Conservation (phyloP, 2,888 invertebrate genomes). For the Cheilosia pagana region DNA sequence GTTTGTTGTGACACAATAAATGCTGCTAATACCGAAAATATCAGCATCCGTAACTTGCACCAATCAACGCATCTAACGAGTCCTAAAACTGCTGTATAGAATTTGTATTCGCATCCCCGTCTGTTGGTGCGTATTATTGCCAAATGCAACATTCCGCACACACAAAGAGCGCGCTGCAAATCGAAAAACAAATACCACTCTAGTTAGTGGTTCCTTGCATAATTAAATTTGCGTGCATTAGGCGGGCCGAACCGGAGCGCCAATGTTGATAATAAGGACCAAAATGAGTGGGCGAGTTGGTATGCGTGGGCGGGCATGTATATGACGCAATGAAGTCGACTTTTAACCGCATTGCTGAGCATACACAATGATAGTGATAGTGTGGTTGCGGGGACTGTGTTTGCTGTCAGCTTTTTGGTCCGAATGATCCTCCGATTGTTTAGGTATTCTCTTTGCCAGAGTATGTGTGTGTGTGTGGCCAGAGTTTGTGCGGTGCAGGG, state of each 20-base stretch:
- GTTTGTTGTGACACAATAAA: conserved; percentile 54
- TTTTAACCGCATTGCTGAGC: conserved; percentile 53
- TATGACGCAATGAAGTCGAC: conserved; percentile 53
- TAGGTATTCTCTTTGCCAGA: conserved; percentile 58
- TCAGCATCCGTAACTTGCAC: conserved; percentile 35
- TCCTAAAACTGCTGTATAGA: conserved; percentile 29
- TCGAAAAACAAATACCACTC: conserved; percentile 75
- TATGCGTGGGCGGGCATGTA: neutral
- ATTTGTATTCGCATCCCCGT: conserved; percentile 10
- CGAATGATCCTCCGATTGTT: conserved; percentile 67
- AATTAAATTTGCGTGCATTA: conserved; percentile 74
- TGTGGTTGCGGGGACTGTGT: conserved; percentile 47
- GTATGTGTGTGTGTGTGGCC: neutral
- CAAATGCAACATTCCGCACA: conserved; percentile 67
- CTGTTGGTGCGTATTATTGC: neutral
- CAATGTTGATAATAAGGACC: conserved; percentile 3
- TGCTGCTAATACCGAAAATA: conserved; percentile 48
- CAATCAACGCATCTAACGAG: conserved; percentile 56
- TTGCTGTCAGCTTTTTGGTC: conserved; percentile 73
- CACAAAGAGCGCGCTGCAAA: conserved; percentile 65
- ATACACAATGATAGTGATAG: conserved; percentile 52
- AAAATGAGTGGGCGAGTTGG: neutral
- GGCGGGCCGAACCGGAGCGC: conserved; percentile 27
- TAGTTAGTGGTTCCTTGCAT: conserved; percentile 75
- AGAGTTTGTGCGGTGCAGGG: neutral